phyloP scores from a whole-genome alignment of 2,113 vertebrate species.

The Hydropotes inermis region DNA sequence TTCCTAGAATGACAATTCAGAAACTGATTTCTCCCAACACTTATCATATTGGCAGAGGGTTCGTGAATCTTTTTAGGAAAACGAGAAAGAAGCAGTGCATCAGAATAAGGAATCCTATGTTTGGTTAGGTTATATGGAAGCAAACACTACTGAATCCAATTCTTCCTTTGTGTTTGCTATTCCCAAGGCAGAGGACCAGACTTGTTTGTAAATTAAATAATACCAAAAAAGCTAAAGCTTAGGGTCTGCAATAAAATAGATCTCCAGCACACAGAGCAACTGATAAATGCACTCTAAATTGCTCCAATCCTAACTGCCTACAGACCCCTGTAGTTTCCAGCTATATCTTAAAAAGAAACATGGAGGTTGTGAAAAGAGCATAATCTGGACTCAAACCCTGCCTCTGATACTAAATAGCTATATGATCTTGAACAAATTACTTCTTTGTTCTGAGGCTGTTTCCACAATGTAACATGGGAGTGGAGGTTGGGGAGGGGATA shows the following conservation, averaged over 20 bases:
- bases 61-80: conserved; percentile 42
- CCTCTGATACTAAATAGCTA: not conserved
- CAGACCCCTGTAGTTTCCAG: not conserved
- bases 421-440: conserved; percentile 10
- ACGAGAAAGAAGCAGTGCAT: not conserved
- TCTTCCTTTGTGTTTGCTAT: not conserved
- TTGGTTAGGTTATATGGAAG: conserved; percentile 8
- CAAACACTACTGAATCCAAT: conserved; percentile 26
- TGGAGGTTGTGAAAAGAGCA: not conserved
- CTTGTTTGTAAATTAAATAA: conserved; percentile 29
- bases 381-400: not conserved
- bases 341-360: not conserved
- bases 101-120: not conserved
- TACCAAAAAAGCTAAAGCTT: not conserved
- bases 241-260: not conserved
- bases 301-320: not conserved
- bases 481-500: not conserved
- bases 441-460: not conserved
- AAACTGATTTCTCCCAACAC: conserved; percentile 55
- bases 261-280: not conserved
- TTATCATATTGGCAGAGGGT: conserved; percentile 37
- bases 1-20: conserved; percentile 65
- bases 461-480: not conserved
- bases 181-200: not conserved
- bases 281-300: not conserved